phyloP scores from a whole-genome alignment of 1,140 invertebrate species.

The Heterodera carotae region DNA sequence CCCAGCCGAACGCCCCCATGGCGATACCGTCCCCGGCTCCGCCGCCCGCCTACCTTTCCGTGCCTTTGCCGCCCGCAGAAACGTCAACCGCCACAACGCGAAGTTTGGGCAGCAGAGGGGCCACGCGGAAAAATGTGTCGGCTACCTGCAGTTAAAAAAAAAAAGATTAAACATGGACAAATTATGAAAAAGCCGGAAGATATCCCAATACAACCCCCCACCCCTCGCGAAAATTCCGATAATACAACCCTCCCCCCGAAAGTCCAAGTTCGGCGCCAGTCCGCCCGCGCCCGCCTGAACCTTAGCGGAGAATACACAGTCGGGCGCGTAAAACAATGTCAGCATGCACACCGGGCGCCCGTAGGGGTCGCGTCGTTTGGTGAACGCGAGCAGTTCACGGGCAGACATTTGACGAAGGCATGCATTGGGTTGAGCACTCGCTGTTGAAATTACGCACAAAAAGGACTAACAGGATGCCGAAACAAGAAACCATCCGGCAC shows the following conservation, averaged over 20 bases:
- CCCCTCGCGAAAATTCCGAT: too few relatives aligned
- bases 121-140: slow-evolving; percentile 34
- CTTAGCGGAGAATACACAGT: slow-evolving; percentile 45
- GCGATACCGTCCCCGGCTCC: too few relatives aligned
- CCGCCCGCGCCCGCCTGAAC: background rate
- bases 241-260: too few relatives aligned
- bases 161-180: background rate
- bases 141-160: slow-evolving; percentile 22
- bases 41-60: slow-evolving; percentile 28
- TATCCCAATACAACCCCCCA: too few relatives aligned
- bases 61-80: slow-evolving; percentile 30
- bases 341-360: slow-evolving; percentile 45
- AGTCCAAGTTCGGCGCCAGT: too few relatives aligned
- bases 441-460: slow-evolving; percentile 9
- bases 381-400: slow-evolving; percentile 10
- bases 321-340: slow-evolving; percentile 42
- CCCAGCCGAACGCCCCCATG: too few relatives aligned
- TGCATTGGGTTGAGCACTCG: background rate
- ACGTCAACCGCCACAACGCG: slow-evolving; percentile 44
- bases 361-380: slow-evolving; percentile 23
- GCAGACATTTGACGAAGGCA: slow-evolving; percentile 6
- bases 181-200: too few relatives aligned
- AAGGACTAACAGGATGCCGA: background rate
- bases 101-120: slow-evolving; percentile 43
- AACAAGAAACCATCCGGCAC: too few relatives aligned